phyloP scores from a whole-genome alignment of 2,113 vertebrate species.

The Leuciscus idus region DNA sequence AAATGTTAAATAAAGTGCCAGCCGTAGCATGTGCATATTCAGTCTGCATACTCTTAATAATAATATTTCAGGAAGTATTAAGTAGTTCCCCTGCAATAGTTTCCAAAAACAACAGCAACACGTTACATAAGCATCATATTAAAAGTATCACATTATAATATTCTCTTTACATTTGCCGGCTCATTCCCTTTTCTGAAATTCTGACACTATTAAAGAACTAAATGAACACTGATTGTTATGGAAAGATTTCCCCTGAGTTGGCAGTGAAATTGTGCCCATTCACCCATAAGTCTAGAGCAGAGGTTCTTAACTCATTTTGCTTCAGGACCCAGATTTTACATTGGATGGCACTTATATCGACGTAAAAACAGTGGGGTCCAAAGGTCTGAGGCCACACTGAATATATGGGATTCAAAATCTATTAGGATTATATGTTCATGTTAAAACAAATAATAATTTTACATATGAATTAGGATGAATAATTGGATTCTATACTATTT shows the following conservation, averaged over 20 bases:
- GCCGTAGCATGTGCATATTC: constrained; percentile 65
- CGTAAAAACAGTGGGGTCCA: background rate
- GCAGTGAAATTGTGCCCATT: constrained; percentile 57
- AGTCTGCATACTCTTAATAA: constrained; percentile 60
- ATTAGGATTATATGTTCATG: background rate
- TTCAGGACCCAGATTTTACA: background rate
- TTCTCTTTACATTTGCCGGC: background rate
- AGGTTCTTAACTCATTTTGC: background rate
- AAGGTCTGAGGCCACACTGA: background rate
- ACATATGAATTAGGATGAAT: background rate
- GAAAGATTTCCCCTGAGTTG: constrained; percentile 72
- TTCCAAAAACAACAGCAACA: background rate
- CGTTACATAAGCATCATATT: constrained; percentile 15
- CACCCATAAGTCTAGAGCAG: background rate
- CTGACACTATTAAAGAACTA: constrained; percentile 61
- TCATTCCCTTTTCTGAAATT: background rate
- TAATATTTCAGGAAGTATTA: constrained; percentile 67
- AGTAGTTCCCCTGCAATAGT: background rate
- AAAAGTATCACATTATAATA: constrained; percentile 18
- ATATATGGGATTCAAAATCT: background rate
- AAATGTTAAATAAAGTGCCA: constrained; percentile 78
- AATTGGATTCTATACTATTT: background rate
- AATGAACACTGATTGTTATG: constrained; percentile 57
- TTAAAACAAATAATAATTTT: background rate
- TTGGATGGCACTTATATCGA: background rate